Conservation (phyloP, 2,888 invertebrate genomes). For the Tipula helvola region DNA sequence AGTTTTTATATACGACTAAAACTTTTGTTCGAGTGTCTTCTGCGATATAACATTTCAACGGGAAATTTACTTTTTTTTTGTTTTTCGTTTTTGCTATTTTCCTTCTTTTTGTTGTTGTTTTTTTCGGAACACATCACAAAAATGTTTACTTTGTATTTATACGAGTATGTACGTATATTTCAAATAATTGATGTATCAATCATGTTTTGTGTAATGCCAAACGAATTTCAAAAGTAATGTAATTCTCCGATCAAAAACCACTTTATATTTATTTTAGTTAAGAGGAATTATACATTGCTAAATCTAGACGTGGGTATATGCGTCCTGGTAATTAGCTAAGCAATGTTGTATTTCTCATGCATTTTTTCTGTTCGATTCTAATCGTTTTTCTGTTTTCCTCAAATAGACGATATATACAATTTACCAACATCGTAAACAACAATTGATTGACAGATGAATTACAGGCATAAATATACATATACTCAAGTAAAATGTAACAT, state of each 20-base stretch:
- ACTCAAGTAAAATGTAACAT: not conserved
- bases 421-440: not conserved
- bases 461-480: not conserved
- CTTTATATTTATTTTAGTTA: not conserved
- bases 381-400: not conserved
- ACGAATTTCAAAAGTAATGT: not conserved
- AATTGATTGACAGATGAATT: not conserved
- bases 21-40: not conserved
- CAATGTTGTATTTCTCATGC: not conserved
- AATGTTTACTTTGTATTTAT: not conserved
- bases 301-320: not conserved
- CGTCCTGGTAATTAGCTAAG: not conserved
- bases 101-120: not conserved
- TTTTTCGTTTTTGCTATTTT: not conserved
- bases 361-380: not conserved
- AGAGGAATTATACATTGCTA: not conserved
- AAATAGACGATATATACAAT: not conserved
- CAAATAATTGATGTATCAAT: not conserved
- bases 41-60: not conserved
- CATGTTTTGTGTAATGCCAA: not conserved
- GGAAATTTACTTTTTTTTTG: not conserved
- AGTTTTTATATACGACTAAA: not conserved
- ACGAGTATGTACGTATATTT: not conserved
- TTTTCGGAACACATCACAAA: not conserved
- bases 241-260: not conserved